These are phyloP conservation scores for Rhinoraja longicauda DNA, from an alignment of 2,797 vertebrate species.

Conservation along the genomic window DNA sequence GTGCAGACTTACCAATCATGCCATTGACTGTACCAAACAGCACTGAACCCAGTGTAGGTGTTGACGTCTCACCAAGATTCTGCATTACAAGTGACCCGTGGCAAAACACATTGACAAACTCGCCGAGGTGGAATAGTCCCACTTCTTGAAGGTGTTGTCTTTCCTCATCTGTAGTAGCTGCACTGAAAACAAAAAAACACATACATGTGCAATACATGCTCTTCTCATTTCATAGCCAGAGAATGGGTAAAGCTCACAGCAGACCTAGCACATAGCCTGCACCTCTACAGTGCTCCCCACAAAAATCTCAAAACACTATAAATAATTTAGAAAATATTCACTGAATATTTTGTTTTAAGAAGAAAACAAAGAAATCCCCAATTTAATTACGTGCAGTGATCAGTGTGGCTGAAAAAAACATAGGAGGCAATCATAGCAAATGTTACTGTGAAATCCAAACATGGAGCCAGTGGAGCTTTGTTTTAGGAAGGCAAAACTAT, in stretches of 20 bases:
- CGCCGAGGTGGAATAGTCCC: slow-evolving; percentile 90
- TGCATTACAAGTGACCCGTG: slow-evolving; percentile 96
- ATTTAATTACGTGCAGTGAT: too few relatives aligned
- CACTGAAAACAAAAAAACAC: slow-evolving; percentile 60
- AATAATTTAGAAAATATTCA: background rate
- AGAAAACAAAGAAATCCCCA: background rate
- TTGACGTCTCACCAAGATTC: slow-evolving; percentile 94
- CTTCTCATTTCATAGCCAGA: background rate
- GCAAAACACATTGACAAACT: slow-evolving; percentile 96
- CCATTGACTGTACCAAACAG: slow-evolving; percentile 95
- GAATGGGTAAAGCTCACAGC: background rate
- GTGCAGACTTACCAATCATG: slow-evolving; percentile 80
- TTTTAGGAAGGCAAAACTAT: background rate
- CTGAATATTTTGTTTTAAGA: background rate
- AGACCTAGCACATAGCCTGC: background rate
- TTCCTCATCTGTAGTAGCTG: slow-evolving; percentile 94
- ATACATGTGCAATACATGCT: background rate
- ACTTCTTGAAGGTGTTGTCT: slow-evolving; percentile 95
- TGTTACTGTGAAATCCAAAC: background rate
- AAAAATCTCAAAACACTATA: background rate
- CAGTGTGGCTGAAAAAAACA: background rate
- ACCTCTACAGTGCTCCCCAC: background rate
- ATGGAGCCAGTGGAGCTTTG: background rate
- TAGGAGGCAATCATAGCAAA: background rate
- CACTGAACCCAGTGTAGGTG: slow-evolving; percentile 91